A percentile compares a stretch with the other conserved stretches of the same genome.
Evolutionary conservation across 2,113 vertebrate species (phyloP).

Genomic region (Campylomormyrus numenius): DNA sequence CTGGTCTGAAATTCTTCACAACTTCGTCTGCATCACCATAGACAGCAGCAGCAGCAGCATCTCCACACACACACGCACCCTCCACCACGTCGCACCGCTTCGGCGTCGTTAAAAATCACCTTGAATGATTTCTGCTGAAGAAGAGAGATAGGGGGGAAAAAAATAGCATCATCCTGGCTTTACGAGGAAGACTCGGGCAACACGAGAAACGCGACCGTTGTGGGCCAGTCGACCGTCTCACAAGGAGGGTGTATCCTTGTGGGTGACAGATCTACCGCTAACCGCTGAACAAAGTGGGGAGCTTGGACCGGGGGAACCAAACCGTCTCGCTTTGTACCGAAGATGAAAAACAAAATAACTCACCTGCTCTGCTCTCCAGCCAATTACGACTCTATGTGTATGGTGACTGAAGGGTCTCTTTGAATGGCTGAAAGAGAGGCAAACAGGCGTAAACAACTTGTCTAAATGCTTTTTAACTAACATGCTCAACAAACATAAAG

Average conservation of each 20-base stretch:
- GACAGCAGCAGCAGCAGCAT: background rate
- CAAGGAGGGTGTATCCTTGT: background rate
- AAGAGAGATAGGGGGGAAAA: background rate
- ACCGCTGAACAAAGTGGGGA: background rate
- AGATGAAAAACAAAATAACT: background rate
- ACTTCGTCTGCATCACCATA: conserved; percentile 36
- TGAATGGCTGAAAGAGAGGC: conserved; percentile 44
- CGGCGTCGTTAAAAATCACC: background rate
- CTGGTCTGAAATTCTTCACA: conserved; percentile 24
- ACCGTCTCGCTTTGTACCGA: background rate
- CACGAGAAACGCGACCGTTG: background rate
- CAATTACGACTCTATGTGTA: conserved; percentile 57
- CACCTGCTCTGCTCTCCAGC: background rate
- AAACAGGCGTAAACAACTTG: conserved; percentile 11
- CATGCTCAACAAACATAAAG: background rate
- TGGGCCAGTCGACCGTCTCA: background rate
- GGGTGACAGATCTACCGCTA: background rate
- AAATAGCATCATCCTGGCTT: background rate
- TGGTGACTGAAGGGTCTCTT: conserved; percentile 52
- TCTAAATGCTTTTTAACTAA: background rate
- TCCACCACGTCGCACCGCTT: background rate
- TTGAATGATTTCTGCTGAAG: conserved; percentile 10
- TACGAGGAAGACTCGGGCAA: background rate
- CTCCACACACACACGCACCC: background rate
- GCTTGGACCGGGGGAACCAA: background rate